Percentiles rank a stretch among this genome's conserved stretches.
Evolutionary conservation across 2,113 vertebrate genomes (phyloP).

Genomic region (Cariama cristata): DNA sequence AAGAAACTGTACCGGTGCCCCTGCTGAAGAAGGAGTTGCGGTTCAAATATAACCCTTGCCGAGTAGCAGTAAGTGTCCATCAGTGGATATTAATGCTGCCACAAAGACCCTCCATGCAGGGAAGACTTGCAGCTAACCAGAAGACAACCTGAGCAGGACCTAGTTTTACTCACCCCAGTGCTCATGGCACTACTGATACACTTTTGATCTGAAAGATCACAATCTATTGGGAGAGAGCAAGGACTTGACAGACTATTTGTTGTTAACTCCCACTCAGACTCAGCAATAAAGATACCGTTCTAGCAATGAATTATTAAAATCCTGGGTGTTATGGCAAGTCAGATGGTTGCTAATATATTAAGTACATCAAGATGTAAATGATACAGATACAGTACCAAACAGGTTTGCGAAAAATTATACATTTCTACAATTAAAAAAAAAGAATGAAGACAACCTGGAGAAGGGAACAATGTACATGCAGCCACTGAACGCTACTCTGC

Average conservation of each 20-base stretch:
- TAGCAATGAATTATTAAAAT: constrained; percentile 68
- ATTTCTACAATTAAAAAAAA: neutral
- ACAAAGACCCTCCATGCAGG: no score
- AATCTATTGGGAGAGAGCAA: neutral
- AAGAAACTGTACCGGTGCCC: neutral
- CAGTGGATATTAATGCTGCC: neutral
- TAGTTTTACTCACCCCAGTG: neutral
- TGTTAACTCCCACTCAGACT: neutral
- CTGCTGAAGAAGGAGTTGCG: neutral
- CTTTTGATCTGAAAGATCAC: neutral
- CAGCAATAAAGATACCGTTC: neutral
- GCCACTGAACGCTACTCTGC: neutral
- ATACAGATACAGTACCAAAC: constrained; percentile 41
- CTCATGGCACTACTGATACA: accelerated
- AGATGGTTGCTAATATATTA: constrained; percentile 48
- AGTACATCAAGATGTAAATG: constrained; percentile 54
- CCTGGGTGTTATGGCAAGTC: constrained; percentile 40
- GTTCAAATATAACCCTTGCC: accelerated
- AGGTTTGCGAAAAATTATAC: neutral
- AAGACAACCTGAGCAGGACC: neutral
- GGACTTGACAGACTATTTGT: neutral
- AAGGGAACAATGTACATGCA: neutral
- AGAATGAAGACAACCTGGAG: neutral
- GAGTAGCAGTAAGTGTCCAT: neutral
- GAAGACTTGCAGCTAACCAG: no score